These are phyloP conservation scores for Protonemura montana DNA, from an alignment of 2,888 invertebrate species.

Conservation along the genomic window DNA sequence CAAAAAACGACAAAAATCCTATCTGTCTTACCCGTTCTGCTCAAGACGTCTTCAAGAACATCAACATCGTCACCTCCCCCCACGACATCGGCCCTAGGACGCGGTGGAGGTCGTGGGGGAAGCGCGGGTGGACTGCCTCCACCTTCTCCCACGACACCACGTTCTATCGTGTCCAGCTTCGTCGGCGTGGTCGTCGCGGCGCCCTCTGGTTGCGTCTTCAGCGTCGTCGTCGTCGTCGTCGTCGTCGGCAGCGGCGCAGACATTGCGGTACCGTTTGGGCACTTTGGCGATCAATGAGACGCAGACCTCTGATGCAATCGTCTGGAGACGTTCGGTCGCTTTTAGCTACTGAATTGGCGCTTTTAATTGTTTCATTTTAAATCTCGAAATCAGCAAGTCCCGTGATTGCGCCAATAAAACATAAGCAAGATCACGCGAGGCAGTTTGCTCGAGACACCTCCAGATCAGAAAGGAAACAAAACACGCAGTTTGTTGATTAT, in stretches of 20 bases:
- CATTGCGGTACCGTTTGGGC: not conserved
- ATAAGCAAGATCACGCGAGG: too few species aligned
- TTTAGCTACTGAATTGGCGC: too few species aligned
- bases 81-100: slow-evolving; percentile 35
- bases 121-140: slow-evolving; percentile 45
- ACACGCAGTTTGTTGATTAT: too few species aligned
- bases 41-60: not conserved
- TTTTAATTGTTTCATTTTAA: too few species aligned
- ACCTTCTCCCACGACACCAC: not conserved
- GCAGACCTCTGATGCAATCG: not conserved
- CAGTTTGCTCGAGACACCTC: too few species aligned
- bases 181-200: not conserved
- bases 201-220: not conserved
- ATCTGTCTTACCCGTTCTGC: not conserved
- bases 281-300: not conserved
- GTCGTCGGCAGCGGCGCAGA: not conserved
- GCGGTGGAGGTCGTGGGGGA: slow-evolving; percentile 48
- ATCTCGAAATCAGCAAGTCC: too few species aligned
- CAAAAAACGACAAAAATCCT: too few species aligned
- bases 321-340: too few species aligned
- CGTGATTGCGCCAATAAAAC: too few species aligned
- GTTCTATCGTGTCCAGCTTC: slow-evolving; percentile 26
- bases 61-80: not conserved
- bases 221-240: not conserved
- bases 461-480: too few species aligned